Conservation (phyloP, 2,888 invertebrate species). For the Drosophila picticornis region DNA sequence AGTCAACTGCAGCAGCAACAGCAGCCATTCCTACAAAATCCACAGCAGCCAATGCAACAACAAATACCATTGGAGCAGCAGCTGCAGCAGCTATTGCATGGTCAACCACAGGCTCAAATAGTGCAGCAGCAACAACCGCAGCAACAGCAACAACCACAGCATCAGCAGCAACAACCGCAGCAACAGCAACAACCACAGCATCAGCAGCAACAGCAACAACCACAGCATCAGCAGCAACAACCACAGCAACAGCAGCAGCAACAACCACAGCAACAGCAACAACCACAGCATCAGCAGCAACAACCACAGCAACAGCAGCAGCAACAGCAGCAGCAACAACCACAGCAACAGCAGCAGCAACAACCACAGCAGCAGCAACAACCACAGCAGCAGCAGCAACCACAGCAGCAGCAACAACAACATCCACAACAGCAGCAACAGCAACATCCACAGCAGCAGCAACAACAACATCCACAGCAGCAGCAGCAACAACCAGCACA, state of each 20-base stretch:
- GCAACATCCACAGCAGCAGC: constrained; percentile 31
- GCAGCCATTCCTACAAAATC: constrained; percentile 53
- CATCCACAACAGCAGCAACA: constrained; percentile 25
- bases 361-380: constrained; percentile 26
- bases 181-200: constrained; percentile 32
- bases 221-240: constrained; percentile 23
- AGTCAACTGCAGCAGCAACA: constrained; percentile 54
- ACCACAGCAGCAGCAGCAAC: constrained; percentile 23
- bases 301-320: constrained; percentile 21
- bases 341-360: constrained; percentile 23
- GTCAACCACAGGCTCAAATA: constrained; percentile 53
- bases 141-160: constrained; percentile 9
- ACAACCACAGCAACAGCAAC: constrained; percentile 28
- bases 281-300: constrained; percentile 26
- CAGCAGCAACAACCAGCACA: constrained; percentile 33
- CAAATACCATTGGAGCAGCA: constrained; percentile 69
- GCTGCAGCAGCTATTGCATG: constrained; percentile 62
- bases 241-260: constrained; percentile 27
- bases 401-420: constrained; percentile 32
- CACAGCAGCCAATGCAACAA: constrained; percentile 52
- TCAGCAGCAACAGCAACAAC: constrained; percentile 12
- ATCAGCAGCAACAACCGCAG: constrained; percentile 26
- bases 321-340: constrained; percentile 27
- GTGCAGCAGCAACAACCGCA: constrained; percentile 55
- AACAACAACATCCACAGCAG: constrained; percentile 24